Percentiles rank a stretch among this genome's conserved stretches.
Evolutionary conservation across 2,888 invertebrate genomes (phyloP).

Genomic region (Omphaloscelis lunosa): DNA sequence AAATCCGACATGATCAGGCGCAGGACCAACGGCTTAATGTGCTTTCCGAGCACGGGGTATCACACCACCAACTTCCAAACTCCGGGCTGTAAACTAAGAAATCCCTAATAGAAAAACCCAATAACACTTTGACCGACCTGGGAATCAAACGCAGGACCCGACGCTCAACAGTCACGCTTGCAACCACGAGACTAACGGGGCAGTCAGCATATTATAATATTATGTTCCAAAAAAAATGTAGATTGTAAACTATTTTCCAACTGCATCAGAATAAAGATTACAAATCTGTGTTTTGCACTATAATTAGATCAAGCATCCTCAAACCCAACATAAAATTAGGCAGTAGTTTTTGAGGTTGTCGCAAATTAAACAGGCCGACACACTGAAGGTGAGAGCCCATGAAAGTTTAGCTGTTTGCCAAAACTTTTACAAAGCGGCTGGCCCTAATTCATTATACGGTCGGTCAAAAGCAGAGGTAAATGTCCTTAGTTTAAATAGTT

Average conservation of each 20-base stretch:
- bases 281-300: not conserved
- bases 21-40: too few species aligned
- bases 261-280: not conserved
- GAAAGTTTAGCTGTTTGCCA: slow-evolving; percentile 61
- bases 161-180: too few species aligned
- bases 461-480: slow-evolving; percentile 51
- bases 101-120: too few species aligned
- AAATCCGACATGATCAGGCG: too few species aligned
- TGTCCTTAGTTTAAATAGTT: slow-evolving; percentile 65
- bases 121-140: too few species aligned
- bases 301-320: slow-evolving; percentile 10
- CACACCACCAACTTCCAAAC: too few species aligned
- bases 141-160: too few species aligned
- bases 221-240: not conserved
- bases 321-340: slow-evolving; percentile 7
- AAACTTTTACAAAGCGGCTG: slow-evolving; percentile 64
- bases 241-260: not conserved
- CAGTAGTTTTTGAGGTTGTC: slow-evolving; percentile 60
- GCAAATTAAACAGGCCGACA: slow-evolving; percentile 45
- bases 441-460: slow-evolving; percentile 62
- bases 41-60: too few species aligned
- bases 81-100: too few species aligned
- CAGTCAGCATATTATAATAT: not conserved
- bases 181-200: too few species aligned
- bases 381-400: slow-evolving; percentile 54